Conservation (phyloP, 2,888 invertebrate genomes). For the Erebia epiphron region DNA sequence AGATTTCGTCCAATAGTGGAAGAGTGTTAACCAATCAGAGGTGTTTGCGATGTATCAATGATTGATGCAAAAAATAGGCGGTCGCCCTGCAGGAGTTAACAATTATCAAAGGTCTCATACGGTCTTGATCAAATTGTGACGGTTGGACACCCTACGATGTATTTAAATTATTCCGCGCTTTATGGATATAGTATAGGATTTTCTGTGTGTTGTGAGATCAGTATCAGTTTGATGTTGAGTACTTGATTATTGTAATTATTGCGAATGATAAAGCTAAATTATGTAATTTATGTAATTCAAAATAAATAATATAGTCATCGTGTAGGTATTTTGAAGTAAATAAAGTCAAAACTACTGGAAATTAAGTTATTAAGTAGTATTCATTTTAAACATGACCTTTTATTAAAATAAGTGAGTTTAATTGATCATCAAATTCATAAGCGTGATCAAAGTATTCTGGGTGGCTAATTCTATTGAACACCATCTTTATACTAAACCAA, state of each 20-base stretch:
- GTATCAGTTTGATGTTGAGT: constrained; percentile 38
- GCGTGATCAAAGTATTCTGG: no score
- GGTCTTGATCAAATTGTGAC: not conserved
- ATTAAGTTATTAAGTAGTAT: no score
- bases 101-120: not conserved
- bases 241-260: constrained; percentile 32
- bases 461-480: no score
- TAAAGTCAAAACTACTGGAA: not conserved
- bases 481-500: no score
- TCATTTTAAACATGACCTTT: no score
- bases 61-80: no score
- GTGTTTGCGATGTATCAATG: no score
- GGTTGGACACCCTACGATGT: constrained; percentile 40
- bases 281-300: constrained; percentile 24
- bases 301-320: constrained; percentile 27
- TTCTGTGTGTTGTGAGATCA: constrained; percentile 37
- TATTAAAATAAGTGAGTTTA: no score
- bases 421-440: no score
- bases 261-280: constrained; percentile 26
- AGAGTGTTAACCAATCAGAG: no score
- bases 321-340: constrained; percentile 4
- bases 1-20: no score
- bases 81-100: no score
- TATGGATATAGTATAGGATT: constrained; percentile 35
- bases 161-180: constrained; percentile 53